Base-by-base conservation (phyloP, 2,888 invertebrate genomes). In the Drosophila helvetica region DNA sequence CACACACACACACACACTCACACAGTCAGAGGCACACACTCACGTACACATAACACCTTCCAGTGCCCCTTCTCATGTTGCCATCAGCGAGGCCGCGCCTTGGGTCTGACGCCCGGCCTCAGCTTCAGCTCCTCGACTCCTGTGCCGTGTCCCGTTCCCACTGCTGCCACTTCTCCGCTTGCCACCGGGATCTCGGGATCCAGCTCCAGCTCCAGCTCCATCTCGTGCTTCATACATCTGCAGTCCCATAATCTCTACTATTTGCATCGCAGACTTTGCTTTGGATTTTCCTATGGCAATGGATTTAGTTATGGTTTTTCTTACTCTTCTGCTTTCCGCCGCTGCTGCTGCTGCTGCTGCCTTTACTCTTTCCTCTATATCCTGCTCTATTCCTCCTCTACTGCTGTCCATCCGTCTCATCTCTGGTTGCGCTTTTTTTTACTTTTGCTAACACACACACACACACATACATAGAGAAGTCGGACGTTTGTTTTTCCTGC, bases 221-320 rank as follows among this genome's bases (percentile, higher is more conserved):
- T 57, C 74, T 66, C 74, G 57, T 69, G 60, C 77, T 76, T 81
- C 79, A 81, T 82, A 67, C 86, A 79, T 72, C 80, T 68, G 86
- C 75, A 77, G 64, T 70, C 71, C 77, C 85, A 88, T 86, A 86
- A 86, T 86, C 85, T 86, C 85, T 86, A 86, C 85, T 88, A 86
- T 86, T 86, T 88, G 85, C 85, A 86, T 86, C 87, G 85, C 89
- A 86, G 87, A 84, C 89, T 86, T 86, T 86, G 89, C 89, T 80
- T 88, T 71, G 89, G 89, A 86, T 86, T 85, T 85, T 71, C 55
- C 77, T 62, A 86, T 86, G 87, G 85, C 87, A 76, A 85, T 84
- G 85, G 85, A 86, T 86, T 86, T 86, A 88, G 85, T 86, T 86
- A 86, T 86, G 85, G 85, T 84, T 86, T 88, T 84, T 84, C 87